Base-by-base conservation (phyloP, 92 coral and sea anemone species). In the Meandrina meandrites region DNA sequence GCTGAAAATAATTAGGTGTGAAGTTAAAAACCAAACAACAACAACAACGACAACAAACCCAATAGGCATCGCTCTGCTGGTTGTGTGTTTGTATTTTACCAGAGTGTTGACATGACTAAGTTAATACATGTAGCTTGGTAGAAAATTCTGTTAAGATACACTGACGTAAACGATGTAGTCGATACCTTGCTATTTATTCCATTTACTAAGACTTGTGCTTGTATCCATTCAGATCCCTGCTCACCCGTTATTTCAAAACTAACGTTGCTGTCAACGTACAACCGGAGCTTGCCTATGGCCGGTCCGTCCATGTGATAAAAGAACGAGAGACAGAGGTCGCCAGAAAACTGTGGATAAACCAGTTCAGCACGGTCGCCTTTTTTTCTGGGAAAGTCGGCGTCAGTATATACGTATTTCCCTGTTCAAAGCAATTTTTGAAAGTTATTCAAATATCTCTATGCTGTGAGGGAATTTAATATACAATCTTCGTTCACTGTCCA, bases 151-250 rank as follows among this genome's bases (percentile, higher is more conserved):
- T n/a, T 5, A 60, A 60, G n/a, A 22, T 60, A 5, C 7, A 64
- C 31, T 66, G 60, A 54, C 15, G 34, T 12, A 14, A 27, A 66
- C 14, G 30, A 66, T 10, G 1, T 66, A 1, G 15, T 66, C 71
- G 10, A 10, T 81, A 81, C 85, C 85, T 81, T 48, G 60, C 85
- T 81, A 40, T 64, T 24, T 64, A 54, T 40, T 64, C 85, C 85
- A 28, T 37, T 81, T 28, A 81, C 58, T 10, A 45, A 27, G 37
- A 81, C 85, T 67, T 81, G 85, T 18, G 85, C 85, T 45, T 81
- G 76, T 24, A 16, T 81, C 85, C 85, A 81, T 13, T 81, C 57
- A n/a, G 76, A 42, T 81, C 85, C 85, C 37, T 81, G 85, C 45
- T 81, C 85, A 30, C 85, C 85, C 35, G 15, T 45, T 28, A 45